Evolutionary conservation across 2,113 vertebrate species (phyloP).

Genomic region (Dolichotis patagonum): DNA sequence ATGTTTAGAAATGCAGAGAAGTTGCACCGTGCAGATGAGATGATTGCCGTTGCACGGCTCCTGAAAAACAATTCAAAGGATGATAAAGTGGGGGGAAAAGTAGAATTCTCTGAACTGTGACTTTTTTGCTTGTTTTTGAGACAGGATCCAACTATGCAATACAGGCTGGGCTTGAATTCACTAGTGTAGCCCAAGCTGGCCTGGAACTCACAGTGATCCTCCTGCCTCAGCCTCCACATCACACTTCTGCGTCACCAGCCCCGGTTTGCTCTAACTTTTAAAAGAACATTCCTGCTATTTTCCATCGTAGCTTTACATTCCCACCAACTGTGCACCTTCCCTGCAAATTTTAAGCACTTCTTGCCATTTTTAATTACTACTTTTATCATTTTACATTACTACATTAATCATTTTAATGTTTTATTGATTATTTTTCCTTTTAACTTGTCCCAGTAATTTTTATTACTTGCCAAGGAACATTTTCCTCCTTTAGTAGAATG

Average conservation of each 20-base stretch:
- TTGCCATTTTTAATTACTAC: neutral
- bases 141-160: neutral
- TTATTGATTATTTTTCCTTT: slow-evolving; percentile 32
- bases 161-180: neutral
- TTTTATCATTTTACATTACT: too few relatives aligned
- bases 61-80: neutral
- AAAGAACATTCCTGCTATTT: neutral
- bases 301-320: neutral
- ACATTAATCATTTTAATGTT: slow-evolving; percentile 16
- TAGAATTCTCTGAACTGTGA: neutral
- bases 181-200: too few relatives aligned
- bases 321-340: neutral
- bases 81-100: neutral
- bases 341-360: slow-evolving; percentile 16
- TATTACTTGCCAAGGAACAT: neutral
- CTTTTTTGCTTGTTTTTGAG: neutral
- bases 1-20: neutral
- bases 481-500: neutral
- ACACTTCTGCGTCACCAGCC: neutral
- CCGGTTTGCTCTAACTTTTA: neutral
- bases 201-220: neutral
- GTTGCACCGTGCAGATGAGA: neutral
- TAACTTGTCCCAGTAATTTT: slow-evolving; percentile 11
- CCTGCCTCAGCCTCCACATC: neutral
- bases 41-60: neutral